A percentile compares a stretch with the other conserved stretches of the same genome.
Conservation (phyloP, 2,888 invertebrate species). For the Pseudococcus viburni region DNA sequence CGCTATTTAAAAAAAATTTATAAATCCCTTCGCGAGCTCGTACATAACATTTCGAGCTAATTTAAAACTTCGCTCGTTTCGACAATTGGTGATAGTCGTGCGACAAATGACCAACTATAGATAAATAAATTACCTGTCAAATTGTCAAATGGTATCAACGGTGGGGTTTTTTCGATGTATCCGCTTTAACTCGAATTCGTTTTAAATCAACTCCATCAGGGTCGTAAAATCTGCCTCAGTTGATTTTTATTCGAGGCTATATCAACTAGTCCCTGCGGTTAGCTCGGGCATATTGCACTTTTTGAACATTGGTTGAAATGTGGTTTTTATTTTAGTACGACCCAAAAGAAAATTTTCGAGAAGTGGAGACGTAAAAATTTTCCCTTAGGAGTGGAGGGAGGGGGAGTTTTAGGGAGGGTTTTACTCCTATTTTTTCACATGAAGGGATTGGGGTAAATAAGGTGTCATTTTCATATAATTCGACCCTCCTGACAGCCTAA, state of each 20-base stretch:
- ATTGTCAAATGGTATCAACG: not conserved
- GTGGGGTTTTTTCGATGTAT: not conserved
- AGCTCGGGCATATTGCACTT: too few relatives aligned
- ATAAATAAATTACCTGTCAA: slow-evolving; percentile 25
- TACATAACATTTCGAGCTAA: not conserved
- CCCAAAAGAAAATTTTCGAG: too few relatives aligned
- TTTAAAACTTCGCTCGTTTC: not conserved
- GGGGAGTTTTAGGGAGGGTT: too few relatives aligned
- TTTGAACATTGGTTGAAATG: too few relatives aligned
- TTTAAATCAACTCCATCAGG: not conserved
- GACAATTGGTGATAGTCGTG: not conserved
- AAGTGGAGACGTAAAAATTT: too few relatives aligned
- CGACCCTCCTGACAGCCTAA: too few relatives aligned
- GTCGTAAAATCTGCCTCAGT: not conserved
- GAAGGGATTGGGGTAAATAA: too few relatives aligned
- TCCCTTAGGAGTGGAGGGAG: too few relatives aligned
- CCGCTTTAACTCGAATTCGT: not conserved
- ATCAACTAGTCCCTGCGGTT: too few relatives aligned
- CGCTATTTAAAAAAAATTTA: slow-evolving; percentile 10
- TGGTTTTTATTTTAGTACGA: too few relatives aligned
- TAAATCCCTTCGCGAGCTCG: not conserved
- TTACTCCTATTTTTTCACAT: too few relatives aligned
- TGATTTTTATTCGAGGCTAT: not conserved
- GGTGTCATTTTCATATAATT: too few relatives aligned
- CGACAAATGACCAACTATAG: not conserved